Conservation (phyloP, 2,113 vertebrate species). For the Amphiprion percula region DNA sequence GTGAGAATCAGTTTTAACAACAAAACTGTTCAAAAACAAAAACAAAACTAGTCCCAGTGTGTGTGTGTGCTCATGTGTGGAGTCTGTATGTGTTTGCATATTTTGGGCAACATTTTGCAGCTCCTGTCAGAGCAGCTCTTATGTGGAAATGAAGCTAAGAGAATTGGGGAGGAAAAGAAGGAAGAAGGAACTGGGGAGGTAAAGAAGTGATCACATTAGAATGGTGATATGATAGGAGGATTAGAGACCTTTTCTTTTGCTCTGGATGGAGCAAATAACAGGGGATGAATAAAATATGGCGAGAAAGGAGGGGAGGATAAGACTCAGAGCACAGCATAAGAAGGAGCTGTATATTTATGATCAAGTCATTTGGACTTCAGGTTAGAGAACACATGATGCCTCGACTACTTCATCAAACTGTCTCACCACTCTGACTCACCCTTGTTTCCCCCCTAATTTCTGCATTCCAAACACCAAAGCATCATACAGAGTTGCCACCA, state of each 20-base stretch:
- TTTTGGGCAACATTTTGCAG: slow-evolving; percentile 13
- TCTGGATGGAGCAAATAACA: slow-evolving; percentile 22
- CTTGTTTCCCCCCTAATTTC: slow-evolving; percentile 28
- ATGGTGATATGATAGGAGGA: slow-evolving; percentile 35
- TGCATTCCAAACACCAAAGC: slow-evolving; percentile 30
- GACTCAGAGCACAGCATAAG: not conserved
- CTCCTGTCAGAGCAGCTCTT: not conserved
- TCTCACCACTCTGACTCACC: not conserved
- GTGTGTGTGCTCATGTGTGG: slow-evolving; percentile 6
- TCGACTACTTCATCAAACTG: slow-evolving; percentile 7
- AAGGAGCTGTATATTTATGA: not conserved
- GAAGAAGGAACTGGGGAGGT: slow-evolving; percentile 34
- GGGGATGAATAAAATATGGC: not conserved
- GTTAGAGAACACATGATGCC: slow-evolving; percentile 15
- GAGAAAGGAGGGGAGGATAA: not conserved
- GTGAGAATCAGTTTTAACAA: slow-evolving; percentile 52
- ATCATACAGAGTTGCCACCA: slow-evolving; percentile 28
- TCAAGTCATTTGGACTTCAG: slow-evolving; percentile 13
- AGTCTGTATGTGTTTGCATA: not conserved
- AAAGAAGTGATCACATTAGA: slow-evolving; percentile 50
- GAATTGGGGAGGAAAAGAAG: slow-evolving; percentile 4
- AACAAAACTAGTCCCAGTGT: slow-evolving; percentile 17
- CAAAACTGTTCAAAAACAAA: slow-evolving; percentile 46
- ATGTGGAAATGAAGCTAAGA: slow-evolving; percentile 8
- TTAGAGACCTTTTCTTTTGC: slow-evolving; percentile 30